Base-by-base conservation (phyloP, 1,140 invertebrate genomes). In the Mercenaria mercenaria region DNA sequence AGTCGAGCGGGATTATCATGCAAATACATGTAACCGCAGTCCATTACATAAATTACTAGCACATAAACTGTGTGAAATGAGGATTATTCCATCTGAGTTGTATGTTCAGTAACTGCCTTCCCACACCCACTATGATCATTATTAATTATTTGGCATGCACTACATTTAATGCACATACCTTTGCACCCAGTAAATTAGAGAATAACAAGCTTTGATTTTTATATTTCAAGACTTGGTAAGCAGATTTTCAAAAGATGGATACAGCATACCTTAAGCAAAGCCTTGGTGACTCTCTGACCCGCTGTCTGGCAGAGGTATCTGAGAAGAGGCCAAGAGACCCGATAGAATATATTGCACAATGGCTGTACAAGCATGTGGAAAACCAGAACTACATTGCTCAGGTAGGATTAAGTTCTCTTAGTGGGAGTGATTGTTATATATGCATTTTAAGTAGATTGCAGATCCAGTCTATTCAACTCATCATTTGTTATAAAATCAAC, bases 271-370 rank as follows among this genome's bases (percentile, higher is more conserved):
- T 96, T 59, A 93, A 93, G 81, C 90, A 92, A 59, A 87, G 92
- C 52, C 67, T 95, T 13, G 94, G 95, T 18, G 76, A 69, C 13
- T 93, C 92, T 64, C 69, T 95, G n/a, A 77, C 90, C 94, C 56
- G 77, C 20, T 95, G 95, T 92, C 83, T 96, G 84, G 87, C 93
- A 29, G 95, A 96, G 92, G 95, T 96, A 18, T 92, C 92, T 56
- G 93, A 95, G 88, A 95, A 95, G 86, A 91, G 94, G 52, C 95
- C 95, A 15, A 76, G 90, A 89, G 95, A 96, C 84, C 95, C 95
- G 23, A 94, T 96, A 29, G 95, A 96, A 87, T 96, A 94, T 88
- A 95, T 96, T 77, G 94, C 94, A 43, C 94, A 94, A 18, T 95
- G 95, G 94, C 88, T 96, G 8, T 94, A 95, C 77, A 96, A 96